These are phyloP conservation scores for Falco naumanni DNA, from an alignment of 2,797 vertebrate genomes.

Conservation along the genomic window DNA sequence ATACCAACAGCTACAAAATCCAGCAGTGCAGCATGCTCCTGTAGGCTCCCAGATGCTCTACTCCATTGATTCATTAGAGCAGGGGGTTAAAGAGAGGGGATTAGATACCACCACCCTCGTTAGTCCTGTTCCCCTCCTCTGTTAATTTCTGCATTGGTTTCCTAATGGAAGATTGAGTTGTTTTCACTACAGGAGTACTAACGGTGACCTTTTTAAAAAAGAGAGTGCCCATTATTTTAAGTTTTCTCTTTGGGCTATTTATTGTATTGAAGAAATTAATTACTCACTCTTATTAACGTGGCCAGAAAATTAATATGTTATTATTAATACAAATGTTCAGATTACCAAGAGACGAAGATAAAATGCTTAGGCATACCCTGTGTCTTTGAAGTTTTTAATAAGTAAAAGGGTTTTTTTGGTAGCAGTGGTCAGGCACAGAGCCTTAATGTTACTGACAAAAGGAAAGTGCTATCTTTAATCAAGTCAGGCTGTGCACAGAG, in stretches of 20 bases:
- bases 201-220: background rate
- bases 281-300: background rate
- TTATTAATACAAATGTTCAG: background rate
- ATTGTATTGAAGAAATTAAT: background rate
- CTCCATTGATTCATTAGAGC: background rate
- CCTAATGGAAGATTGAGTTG: background rate
- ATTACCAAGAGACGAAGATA: background rate
- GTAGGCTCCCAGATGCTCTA: background rate
- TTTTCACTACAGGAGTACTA: background rate
- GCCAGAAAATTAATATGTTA: background rate
- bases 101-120: background rate
- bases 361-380: background rate
- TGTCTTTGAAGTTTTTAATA: background rate
- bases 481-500: background rate
- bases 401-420: background rate
- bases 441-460: background rate
- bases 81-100: background rate
- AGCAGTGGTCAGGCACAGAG: background rate
- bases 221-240: background rate
- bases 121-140: background rate
- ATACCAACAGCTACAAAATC: background rate
- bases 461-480: background rate
- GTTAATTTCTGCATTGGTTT: background rate
- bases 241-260: background rate
- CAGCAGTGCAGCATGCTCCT: background rate